A percentile compares a stretch with the other conserved stretches of the same genome.
phyloP scores from a whole-genome alignment of 2,888 invertebrate species.

The Oxystoma pomonae region DNA sequence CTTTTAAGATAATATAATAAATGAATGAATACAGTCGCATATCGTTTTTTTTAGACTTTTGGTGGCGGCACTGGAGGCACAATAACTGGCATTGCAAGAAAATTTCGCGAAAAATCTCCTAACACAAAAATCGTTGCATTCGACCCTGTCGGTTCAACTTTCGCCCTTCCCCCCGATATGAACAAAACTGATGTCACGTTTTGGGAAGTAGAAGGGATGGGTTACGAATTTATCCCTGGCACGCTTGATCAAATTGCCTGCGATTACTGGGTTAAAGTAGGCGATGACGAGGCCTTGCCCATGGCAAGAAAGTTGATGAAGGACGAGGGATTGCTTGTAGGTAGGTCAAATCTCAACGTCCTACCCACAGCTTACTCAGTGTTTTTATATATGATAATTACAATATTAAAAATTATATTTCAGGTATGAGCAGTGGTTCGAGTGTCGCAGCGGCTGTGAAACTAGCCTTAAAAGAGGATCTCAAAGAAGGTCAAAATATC shows the following conservation, averaged over 20 bases:
- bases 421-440: conserved; percentile 86
- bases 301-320: conserved; percentile 84
- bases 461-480: conserved; percentile 55
- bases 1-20: too few relatives aligned
- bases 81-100: conserved; percentile 78
- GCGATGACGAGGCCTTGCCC: conserved; percentile 72
- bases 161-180: conserved; percentile 72
- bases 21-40: too few relatives aligned
- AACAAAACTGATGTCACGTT: conserved; percentile 66
- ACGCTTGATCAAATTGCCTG: conserved; percentile 74
- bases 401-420: conserved; percentile 1
- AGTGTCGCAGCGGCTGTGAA: conserved; percentile 72
- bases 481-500: conserved; percentile 77
- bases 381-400: too few relatives aligned
- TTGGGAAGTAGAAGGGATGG: conserved; percentile 80
- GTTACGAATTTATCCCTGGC: conserved; percentile 93
- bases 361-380: too few relatives aligned
- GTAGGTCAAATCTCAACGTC: too few relatives aligned
- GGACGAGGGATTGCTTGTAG: conserved; percentile 90
- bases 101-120: conserved; percentile 81
- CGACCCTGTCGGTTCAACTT: conserved; percentile 89
- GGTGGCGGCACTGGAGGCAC: conserved; percentile 97
- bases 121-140: conserved; percentile 75
- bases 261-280: conserved; percentile 84
- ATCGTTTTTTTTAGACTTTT: conserved; percentile 47